Evolutionary conservation across 2,113 vertebrate genomes (phyloP).

Genomic region (Peromyscus leucopus): DNA sequence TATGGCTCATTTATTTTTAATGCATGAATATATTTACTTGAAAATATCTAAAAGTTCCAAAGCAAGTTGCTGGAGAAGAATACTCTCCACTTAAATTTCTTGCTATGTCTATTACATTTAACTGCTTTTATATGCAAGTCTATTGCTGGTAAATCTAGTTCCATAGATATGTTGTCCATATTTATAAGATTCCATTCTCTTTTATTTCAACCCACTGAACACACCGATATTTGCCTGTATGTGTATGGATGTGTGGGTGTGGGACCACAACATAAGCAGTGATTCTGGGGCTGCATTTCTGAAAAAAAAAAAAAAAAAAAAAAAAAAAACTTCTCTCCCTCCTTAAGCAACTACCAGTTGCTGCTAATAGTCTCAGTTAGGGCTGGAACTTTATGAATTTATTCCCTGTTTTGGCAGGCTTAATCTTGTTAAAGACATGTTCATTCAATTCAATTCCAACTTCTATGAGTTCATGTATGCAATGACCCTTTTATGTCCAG

Average conservation of each 20-base stretch:
- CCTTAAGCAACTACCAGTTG: neutral
- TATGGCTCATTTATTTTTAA: neutral
- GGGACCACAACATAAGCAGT: neutral
- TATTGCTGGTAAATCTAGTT: neutral
- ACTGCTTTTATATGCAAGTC: neutral
- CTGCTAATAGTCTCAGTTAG: neutral
- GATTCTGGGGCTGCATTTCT: neutral
- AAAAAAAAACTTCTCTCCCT: neutral
- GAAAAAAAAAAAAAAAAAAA: too few species aligned
- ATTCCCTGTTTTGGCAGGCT: neutral
- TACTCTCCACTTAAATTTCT: neutral
- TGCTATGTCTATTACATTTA: neutral
- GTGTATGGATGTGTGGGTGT: neutral
- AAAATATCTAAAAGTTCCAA: neutral
- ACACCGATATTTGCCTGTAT: neutral
- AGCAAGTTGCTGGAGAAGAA: neutral
- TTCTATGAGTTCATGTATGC: neutral
- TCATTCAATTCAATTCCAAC: neutral
- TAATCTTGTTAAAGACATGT: neutral
- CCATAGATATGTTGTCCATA: neutral
- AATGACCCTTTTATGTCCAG: neutral
- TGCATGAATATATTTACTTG: neutral
- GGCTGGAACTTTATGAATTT: neutral
- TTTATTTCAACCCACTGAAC: neutral
- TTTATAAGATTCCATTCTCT: neutral